Evolutionary conservation across 2,888 invertebrate genomes (phyloP).

Genomic region (Macrosiphum euphorbiae): DNA sequence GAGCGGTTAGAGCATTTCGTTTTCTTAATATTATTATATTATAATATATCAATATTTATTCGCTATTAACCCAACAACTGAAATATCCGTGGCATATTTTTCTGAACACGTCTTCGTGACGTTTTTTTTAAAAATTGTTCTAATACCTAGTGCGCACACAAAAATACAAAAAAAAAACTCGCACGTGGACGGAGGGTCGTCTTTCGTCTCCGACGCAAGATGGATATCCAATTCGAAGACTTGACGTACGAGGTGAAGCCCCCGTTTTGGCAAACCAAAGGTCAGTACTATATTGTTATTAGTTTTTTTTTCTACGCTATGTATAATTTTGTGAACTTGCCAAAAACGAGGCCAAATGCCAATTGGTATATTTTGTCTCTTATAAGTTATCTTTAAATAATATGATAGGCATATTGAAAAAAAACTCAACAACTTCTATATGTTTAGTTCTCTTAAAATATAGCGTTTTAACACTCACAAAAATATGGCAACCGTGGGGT

Average conservation of each 20-base stretch:
- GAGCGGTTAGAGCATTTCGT: background rate
- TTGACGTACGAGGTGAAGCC: constrained; percentile 62
- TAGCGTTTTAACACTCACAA: background rate
- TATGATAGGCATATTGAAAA: background rate
- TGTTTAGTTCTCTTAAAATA: too few species aligned
- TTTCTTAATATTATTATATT: background rate
- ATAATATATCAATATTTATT: background rate
- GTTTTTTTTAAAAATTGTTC: background rate
- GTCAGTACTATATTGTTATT: constrained; percentile 54
- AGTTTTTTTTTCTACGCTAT: background rate
- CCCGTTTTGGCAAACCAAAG: constrained; percentile 59
- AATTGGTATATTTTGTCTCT: background rate
- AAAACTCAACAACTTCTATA: background rate
- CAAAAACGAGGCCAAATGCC: background rate
- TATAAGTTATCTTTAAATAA: background rate
- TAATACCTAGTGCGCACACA: background rate
- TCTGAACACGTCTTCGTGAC: background rate
- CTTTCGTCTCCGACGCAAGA: background rate
- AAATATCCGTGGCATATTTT: background rate
- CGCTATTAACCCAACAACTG: background rate
- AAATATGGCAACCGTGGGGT: background rate
- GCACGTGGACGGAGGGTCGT: background rate
- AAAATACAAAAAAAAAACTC: background rate
- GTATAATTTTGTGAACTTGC: background rate
- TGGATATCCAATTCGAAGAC: constrained; percentile 66